These are phyloP conservation scores for Poeciliopsis prolifica DNA, from an alignment of 2,113 vertebrate genomes.

Conservation along the genomic window DNA sequence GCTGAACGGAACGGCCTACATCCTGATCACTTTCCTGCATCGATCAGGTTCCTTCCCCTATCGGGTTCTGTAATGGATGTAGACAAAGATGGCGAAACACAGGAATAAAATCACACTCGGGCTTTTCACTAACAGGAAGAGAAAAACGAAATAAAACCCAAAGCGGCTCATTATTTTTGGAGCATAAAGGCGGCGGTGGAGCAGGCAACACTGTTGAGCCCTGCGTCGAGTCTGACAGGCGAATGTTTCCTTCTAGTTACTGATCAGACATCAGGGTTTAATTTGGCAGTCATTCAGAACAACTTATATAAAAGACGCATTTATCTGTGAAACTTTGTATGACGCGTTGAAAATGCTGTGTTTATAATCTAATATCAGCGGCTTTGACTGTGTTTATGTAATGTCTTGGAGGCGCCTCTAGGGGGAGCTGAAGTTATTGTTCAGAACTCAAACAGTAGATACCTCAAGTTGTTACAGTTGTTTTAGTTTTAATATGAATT, in stretches of 20 bases:
- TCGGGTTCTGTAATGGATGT: slow-evolving; percentile 67
- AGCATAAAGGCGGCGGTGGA: neutral
- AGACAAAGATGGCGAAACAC: slow-evolving; percentile 69
- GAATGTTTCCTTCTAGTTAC: neutral
- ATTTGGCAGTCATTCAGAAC: neutral
- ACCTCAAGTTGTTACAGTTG: too few species aligned
- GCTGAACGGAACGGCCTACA: neutral
- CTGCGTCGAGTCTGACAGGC: slow-evolving; percentile 18
- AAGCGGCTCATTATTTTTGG: slow-evolving; percentile 68
- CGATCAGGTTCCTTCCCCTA: neutral
- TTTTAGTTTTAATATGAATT: too few species aligned
- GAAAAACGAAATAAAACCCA: slow-evolving; percentile 71
- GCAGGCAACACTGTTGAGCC: slow-evolving; percentile 40
- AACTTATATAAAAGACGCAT: neutral
- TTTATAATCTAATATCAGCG: neutral
- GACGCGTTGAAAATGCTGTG: neutral
- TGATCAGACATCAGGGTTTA: neutral
- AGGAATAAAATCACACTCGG: slow-evolving; percentile 70
- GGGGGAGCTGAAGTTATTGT: too few species aligned
- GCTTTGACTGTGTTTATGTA: too few species aligned
- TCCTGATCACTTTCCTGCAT: neutral
- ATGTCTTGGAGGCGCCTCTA: too few species aligned
- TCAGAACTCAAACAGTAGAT: too few species aligned
- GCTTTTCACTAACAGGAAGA: slow-evolving; percentile 67
- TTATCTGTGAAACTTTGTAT: neutral